phyloP scores from a whole-genome alignment of 2,113 vertebrate genomes.

The Montifringilla adamsi region DNA sequence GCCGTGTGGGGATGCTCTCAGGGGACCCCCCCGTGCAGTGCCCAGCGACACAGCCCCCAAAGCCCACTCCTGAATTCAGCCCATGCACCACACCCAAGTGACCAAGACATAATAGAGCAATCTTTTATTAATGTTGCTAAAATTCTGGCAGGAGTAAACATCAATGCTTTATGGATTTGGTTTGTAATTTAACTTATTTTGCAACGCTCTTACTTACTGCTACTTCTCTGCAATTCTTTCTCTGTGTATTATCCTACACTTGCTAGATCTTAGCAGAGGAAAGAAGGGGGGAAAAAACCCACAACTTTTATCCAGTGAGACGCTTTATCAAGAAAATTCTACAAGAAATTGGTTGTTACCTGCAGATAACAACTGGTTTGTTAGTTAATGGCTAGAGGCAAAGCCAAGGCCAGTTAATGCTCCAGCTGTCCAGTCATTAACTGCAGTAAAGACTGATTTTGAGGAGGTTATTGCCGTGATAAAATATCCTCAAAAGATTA shows the following conservation, averaged over 20 bases:
- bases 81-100: neutral
- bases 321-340: constrained; percentile 73
- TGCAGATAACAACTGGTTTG: constrained; percentile 82
- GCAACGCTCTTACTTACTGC: neutral
- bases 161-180: constrained; percentile 1
- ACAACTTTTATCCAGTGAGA: constrained; percentile 60
- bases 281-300: neutral
- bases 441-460: constrained; percentile 83
- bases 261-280: neutral
- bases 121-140: constrained; percentile 14
- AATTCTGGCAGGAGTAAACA: constrained; percentile 39
- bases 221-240: neutral
- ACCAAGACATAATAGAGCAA: neutral
- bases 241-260: neutral
- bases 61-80: neutral
- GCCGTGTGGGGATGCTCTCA: neutral
- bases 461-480: constrained; percentile 83
- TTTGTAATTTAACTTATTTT: constrained; percentile 37
- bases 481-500: constrained; percentile 87
- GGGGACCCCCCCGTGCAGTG: neutral
- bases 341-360: constrained; percentile 78
- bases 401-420: constrained; percentile 79
- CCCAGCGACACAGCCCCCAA: neutral
- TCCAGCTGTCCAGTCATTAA: constrained; percentile 85
- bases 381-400: constrained; percentile 79